Base-by-base conservation (phyloP, 2,797 vertebrate species). In the Sebastes cheni region DNA sequence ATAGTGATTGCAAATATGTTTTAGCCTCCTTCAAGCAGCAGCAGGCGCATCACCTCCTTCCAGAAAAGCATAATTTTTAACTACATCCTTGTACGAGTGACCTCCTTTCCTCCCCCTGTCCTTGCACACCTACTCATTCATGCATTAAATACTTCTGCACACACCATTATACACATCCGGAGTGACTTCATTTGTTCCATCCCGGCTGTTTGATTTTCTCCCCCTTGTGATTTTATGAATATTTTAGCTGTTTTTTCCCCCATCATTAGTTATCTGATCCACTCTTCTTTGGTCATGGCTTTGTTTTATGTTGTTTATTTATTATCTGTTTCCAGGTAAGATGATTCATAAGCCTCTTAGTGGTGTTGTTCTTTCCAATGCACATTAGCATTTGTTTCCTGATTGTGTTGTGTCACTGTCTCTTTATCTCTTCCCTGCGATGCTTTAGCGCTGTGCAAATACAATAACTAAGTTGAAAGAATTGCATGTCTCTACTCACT, bases 401-500 rank as follows among this genome's bases (percentile, higher is more conserved):
- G 64, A 82, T 74, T 83, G 75, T 59, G 62, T 83, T 81, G 77
- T 85, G 75, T 80, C 77, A 22, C 73, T 71, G 80, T 81, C 83
- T 83, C 59, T 83, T 78, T 58, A 77, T 90, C 86, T 79, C 42
- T 72, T 74, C 30, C 68, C 78, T 36, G 59, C 70, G 27, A 2
- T 39, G 79, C 82, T 79, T 58, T 16, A 66, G 74, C 78, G 3
- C 80, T 50, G 68, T 83, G 86, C 76, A 88, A 86, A 92, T 84
- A 91, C 80, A 89, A 80, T 85, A 86, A 88, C 80, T 60, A 82
- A 90, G 86, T 85, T 82, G 79, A 91, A 86, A 91, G 86, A 87
- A 86, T 60, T 59, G 88, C 87, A 73, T 36, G 85, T 84, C 79
- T 88, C 81, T 82, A 39, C 78, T 72, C 69, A 3, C 71, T 83